phyloP scores from a whole-genome alignment of 2,797 vertebrate species.

The Chelon labrosus region DNA sequence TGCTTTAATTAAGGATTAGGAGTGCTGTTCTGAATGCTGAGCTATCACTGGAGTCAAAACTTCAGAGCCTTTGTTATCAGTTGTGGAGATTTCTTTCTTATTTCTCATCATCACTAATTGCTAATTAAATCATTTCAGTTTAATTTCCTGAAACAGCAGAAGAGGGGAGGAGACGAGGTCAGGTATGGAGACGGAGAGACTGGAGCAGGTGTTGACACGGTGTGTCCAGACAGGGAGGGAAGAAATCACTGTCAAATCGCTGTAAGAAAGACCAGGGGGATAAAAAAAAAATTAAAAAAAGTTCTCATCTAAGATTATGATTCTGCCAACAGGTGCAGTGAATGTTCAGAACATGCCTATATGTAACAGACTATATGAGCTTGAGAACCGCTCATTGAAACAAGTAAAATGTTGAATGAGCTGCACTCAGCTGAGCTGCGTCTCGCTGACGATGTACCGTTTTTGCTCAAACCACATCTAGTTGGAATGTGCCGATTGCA shows the following conservation, averaged over 20 bases:
- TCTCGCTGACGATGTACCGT: too few species aligned
- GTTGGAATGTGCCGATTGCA: too few species aligned
- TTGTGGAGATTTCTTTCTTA: slow-evolving; percentile 12
- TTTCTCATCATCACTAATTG: slow-evolving; percentile 27
- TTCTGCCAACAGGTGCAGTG: too few species aligned
- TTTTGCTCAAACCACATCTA: too few species aligned
- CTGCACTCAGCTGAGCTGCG: too few species aligned
- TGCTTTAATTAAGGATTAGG: slow-evolving; percentile 59
- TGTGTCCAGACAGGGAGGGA: not conserved
- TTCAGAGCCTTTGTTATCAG: slow-evolving; percentile 41
- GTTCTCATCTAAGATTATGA: not conserved
- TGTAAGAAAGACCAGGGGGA: not conserved
- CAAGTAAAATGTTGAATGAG: too few species aligned
- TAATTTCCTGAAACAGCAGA: slow-evolving; percentile 42
- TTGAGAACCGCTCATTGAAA: too few species aligned
- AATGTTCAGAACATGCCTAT: too few species aligned
- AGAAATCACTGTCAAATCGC: not conserved
- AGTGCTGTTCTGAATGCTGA: slow-evolving; percentile 38
- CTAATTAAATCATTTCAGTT: slow-evolving; percentile 45
- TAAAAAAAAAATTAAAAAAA: not conserved
- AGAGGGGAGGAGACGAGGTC: slow-evolving; percentile 36
- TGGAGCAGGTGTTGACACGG: slow-evolving; percentile 16
- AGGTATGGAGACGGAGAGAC: slow-evolving; percentile 13
- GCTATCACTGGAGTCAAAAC: slow-evolving; percentile 32
- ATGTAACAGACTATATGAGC: too few species aligned